Base-by-base conservation (phyloP, 2,797 vertebrate species). In the Enteromius thamalakanensis region DNA sequence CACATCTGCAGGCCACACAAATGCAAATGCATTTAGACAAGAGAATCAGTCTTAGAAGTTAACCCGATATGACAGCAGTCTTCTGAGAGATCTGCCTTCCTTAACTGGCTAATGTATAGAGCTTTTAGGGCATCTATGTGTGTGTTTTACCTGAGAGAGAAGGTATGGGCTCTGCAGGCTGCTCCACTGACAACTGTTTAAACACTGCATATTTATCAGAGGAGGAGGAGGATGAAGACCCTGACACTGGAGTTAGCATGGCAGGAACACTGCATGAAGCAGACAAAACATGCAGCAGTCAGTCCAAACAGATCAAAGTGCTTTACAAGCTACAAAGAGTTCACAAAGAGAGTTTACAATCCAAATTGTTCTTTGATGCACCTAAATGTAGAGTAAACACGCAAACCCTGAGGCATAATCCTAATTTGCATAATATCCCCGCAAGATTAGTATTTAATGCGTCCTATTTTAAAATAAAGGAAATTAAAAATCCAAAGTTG, bases 161-260 rank as follows among this genome's bases (percentile, higher is more conserved):
- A 83, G 94, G 81, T 17, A 93, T 69, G 40, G 92, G 92, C 91
- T 99, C 97, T 77, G 94, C 83, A 68, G 95, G 92, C 89, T 94
- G 96, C 89, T 98, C 96, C 87, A 95, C 90, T 71, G 95, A 93
- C 87, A 99, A 95, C 89, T 97, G 96, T 94, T 99, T 99, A 91
- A 99, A 99, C 81, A 92, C 98, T 67, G 98, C 97, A 19, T 99
- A 99, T 89, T 98, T 98, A 93, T 99, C 98, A 76, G 93, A 90
- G 26, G 96, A 93, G 1, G 92, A 80, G 7, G 87, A 82, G 0
- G 93, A 87, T 89, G 96, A 95, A 47, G 92, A 93, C 76, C 98
- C 97, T 84, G 97, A 94, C 71, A 98, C 92, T n/a, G 97, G 97
- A 89, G 96, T 96, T 91, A 99, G 93, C 93, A 98, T 93, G 84